phyloP scores from a whole-genome alignment of 37 sponge, comb jelly and placozoan genomes.

The Amphimedon queenslandica region DNA sequence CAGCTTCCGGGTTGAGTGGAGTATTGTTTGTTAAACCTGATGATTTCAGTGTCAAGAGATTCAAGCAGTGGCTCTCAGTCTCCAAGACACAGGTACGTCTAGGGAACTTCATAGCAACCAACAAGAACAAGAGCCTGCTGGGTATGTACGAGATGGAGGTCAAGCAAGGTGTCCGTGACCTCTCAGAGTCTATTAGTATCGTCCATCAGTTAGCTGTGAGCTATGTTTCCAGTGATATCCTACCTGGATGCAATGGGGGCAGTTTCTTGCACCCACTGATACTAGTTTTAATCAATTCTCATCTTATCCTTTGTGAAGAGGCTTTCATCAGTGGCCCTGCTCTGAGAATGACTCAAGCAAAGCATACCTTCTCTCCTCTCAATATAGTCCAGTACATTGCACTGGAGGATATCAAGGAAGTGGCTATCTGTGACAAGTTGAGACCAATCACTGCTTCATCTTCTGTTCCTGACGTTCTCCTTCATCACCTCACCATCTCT shows the following conservation, averaged over 20 bases:
- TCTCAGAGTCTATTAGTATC: slow-evolving; percentile 22
- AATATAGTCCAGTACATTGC: slow-evolving; percentile 22
- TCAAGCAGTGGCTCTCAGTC: slow-evolving; percentile 21
- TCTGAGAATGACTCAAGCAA: not conserved
- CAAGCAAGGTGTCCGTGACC: not conserved
- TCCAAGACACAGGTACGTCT: slow-evolving; percentile 2
- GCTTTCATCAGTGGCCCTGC: slow-evolving; percentile 4
- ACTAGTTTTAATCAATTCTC: slow-evolving; percentile 35
- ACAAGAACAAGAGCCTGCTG: not conserved
- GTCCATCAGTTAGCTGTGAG: slow-evolving; percentile 36
- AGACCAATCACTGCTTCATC: slow-evolving; percentile 7
- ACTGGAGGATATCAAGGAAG: not conserved
- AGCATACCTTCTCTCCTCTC: slow-evolving; percentile 23
- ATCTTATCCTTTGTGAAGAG: slow-evolving; percentile 44
- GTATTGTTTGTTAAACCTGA: slow-evolving; percentile 22
- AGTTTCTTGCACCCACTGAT: slow-evolving; percentile 1
- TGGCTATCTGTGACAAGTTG: slow-evolving; percentile 47
- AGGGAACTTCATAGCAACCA: slow-evolving; percentile 18
- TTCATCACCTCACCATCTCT: slow-evolving; percentile 36
- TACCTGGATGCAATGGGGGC: slow-evolving; percentile 18
- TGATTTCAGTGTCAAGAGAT: not conserved
- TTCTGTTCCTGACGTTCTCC: slow-evolving; percentile 1
- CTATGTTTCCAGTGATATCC: slow-evolving; percentile 21
- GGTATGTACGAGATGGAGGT: slow-evolving; percentile 24
- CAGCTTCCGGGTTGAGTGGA: not conserved